A percentile compares a stretch with the other conserved stretches of the same genome.
These are phyloP conservation scores for Acrobasis consociella DNA, from an alignment of 2,888 invertebrate genomes.

Conservation along the genomic window DNA sequence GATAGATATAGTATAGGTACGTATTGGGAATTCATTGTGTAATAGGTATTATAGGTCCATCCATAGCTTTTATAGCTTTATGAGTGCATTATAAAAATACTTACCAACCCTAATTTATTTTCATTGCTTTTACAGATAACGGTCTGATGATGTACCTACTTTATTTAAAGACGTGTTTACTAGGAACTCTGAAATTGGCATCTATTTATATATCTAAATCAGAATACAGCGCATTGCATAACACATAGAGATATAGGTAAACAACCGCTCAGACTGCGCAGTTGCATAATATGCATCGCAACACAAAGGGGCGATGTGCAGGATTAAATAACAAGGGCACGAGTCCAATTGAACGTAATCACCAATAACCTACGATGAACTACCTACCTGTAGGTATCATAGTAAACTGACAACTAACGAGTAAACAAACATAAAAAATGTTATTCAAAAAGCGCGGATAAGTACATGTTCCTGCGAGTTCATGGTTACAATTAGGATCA, in stretches of 20 bases:
- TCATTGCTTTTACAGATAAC: too few species aligned
- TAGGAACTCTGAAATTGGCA: neutral
- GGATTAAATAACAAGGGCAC: conserved; percentile 8
- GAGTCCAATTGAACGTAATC: conserved; percentile 1
- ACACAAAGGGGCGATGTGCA: neutral
- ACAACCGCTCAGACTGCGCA: conserved; percentile 3
- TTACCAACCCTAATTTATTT: too few species aligned
- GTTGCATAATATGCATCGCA: neutral
- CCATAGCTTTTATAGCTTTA: too few species aligned
- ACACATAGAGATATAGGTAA: neutral
- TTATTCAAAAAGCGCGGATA: too few species aligned
- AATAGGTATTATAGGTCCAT: too few species aligned
- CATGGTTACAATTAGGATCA: too few species aligned
- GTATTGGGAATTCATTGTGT: too few species aligned
- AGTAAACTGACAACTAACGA: too few species aligned
- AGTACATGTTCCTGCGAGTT: too few species aligned
- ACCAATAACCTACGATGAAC: neutral
- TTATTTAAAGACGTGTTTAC: neutral
- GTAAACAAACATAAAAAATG: too few species aligned
- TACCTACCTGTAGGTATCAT: neutral
- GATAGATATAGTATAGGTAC: too few species aligned
- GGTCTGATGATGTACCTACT: neutral
- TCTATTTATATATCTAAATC: conserved; percentile 1
- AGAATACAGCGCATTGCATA: neutral
- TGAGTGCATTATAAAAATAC: too few species aligned